These are phyloP conservation scores for Rhinoptilus africanus DNA, from an alignment of 2,113 vertebrate species.

Conservation along the genomic window DNA sequence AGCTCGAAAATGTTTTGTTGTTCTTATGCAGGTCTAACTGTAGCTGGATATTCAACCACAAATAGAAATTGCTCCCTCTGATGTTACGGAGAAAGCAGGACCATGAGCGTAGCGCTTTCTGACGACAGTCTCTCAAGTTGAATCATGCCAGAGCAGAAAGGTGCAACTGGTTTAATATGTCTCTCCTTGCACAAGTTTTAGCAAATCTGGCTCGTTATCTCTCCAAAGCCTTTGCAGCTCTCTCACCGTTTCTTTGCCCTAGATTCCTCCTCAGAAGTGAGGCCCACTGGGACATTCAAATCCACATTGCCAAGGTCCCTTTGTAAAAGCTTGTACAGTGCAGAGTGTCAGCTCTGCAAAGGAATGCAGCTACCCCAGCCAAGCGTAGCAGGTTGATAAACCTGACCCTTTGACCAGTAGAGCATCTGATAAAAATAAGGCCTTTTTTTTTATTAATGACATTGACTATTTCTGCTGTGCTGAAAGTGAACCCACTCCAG, in stretches of 20 bases:
- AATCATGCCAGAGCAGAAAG: not conserved
- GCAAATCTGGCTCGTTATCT: not conserved
- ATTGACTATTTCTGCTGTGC: not conserved
- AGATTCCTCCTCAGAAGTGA: not conserved
- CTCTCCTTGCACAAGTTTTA: not conserved
- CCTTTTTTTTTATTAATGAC: not conserved
- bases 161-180: not conserved
- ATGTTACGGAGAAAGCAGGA: not conserved
- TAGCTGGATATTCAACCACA: not conserved
- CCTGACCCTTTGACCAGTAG: not conserved
- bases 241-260: not conserved
- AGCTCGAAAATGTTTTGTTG: not conserved
- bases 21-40: not conserved
- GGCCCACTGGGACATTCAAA: not conserved
- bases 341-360: not conserved
- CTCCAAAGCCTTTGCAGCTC: not conserved
- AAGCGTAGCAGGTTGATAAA: not conserved
- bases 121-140: not conserved
- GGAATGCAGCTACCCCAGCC: not conserved
- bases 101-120: not conserved
- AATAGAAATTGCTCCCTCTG: not conserved
- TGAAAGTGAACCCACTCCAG: not conserved
- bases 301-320: not conserved
- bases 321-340: not conserved
- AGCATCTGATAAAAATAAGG: not conserved